Conservation (phyloP, 1,140 invertebrate genomes). For the Temnothorax curvispinosus region DNA sequence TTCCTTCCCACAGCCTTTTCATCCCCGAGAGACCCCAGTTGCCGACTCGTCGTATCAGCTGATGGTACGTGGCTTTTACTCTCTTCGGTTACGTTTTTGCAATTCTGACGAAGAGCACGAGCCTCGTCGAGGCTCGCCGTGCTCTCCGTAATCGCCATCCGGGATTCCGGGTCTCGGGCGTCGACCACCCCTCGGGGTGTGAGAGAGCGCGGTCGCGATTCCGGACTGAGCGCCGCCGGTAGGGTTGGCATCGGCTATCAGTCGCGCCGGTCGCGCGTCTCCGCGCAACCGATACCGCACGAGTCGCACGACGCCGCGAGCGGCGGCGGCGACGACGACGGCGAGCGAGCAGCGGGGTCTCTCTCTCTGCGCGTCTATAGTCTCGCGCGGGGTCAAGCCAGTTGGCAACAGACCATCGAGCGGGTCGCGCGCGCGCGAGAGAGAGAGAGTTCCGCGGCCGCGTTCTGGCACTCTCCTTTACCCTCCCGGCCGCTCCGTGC, state of each 20-base stretch:
- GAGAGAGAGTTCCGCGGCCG: neutral
- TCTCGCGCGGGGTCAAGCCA: conserved; percentile 75
- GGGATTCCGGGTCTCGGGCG: too few species aligned
- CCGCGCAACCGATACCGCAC: neutral
- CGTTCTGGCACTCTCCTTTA: neutral
- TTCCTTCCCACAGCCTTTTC: neutral
- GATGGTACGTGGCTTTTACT: neutral
- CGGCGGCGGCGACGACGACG: neutral
- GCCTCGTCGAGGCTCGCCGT: too few species aligned
- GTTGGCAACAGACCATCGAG: conserved; percentile 85
- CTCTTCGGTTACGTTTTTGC: too few species aligned
- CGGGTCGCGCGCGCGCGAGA: conserved; percentile 63
- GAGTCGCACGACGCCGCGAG: too few species aligned
- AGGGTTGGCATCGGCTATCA: neutral
- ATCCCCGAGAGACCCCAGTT: neutral
- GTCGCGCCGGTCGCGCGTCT: neutral
- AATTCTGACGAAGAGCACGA: too few species aligned
- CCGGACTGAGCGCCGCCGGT: neutral
- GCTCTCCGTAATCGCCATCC: too few species aligned
- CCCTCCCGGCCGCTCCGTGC: neutral
- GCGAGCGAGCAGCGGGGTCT: neutral
- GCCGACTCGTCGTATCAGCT: neutral
- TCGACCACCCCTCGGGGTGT: too few species aligned
- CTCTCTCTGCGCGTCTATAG: neutral
- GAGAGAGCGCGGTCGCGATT: too few species aligned